Percentiles rank a stretch among this genome's conserved stretches.
Conservation (phyloP, 2,888 invertebrate genomes). For the Tinea pellionella region DNA sequence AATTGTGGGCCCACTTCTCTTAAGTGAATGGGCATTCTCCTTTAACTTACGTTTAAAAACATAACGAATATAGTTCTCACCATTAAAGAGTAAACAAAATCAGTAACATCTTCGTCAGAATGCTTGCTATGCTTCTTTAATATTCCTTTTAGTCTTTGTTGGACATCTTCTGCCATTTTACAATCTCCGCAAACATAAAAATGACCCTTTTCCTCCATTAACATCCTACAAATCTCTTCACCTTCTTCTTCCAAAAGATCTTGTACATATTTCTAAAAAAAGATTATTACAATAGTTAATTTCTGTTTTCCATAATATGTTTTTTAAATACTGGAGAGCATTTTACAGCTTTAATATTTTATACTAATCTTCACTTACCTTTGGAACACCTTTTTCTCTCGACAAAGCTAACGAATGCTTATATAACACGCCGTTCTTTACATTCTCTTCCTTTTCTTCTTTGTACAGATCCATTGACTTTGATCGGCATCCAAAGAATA, state of each 20-base stretch:
- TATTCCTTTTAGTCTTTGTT: conserved; percentile 85
- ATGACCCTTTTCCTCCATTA: conserved; percentile 84
- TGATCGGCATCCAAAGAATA: conserved; percentile 90
- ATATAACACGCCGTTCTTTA: conserved; percentile 75
- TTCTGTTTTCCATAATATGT: too few relatives aligned
- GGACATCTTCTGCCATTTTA: conserved; percentile 96
- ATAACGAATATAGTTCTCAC: too few relatives aligned
- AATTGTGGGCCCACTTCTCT: too few relatives aligned
- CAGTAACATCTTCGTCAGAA: conserved; percentile 81
- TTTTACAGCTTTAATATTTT: too few relatives aligned
- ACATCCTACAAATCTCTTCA: conserved; percentile 77
- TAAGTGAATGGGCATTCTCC: too few relatives aligned
- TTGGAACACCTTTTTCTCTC: conserved; percentile 77
- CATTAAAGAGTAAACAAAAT: conserved; percentile 83
- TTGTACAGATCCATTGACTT: conserved; percentile 83
- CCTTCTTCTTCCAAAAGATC: conserved; percentile 84
- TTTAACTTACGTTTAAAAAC: too few relatives aligned
- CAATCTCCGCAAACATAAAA: conserved; percentile 97
- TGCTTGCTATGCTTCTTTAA: conserved; percentile 75
- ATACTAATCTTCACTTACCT: conserved; percentile 60
- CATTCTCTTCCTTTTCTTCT: conserved; percentile 80
- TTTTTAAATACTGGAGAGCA: too few relatives aligned
- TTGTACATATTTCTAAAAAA: conserved; percentile 88
- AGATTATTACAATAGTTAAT: neutral
- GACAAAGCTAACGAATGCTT: conserved; percentile 85